phyloP scores from a whole-genome alignment of 2,797 vertebrate species.

The Sebastiscus tertius region DNA sequence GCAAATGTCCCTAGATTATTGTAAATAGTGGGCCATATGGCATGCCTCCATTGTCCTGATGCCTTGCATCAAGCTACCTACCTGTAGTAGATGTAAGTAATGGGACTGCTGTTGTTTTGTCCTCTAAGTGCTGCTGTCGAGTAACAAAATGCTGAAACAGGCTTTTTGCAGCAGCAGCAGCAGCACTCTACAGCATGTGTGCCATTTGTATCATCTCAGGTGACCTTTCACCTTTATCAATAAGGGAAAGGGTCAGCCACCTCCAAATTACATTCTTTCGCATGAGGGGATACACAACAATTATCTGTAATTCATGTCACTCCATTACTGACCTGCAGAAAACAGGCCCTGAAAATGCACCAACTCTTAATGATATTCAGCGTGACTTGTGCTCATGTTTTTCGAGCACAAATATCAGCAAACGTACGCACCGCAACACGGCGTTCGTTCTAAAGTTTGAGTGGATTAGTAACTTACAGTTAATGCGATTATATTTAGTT shows the following conservation, averaged over 20 bases:
- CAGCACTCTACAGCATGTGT: conserved; percentile 67
- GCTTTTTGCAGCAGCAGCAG: conserved; percentile 70
- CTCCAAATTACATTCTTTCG: conserved; percentile 84
- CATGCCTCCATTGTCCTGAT: conserved; percentile 78
- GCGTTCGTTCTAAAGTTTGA: conserved; percentile 59
- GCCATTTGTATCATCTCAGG: conserved; percentile 82
- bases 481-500: conserved; percentile 81
- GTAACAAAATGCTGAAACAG: conserved; percentile 79
- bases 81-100: conserved; percentile 75
- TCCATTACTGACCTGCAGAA: conserved; percentile 85
- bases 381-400: conserved; percentile 68
- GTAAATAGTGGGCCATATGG: conserved; percentile 84
- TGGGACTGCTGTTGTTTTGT: conserved; percentile 76
- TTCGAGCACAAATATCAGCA: conserved; percentile 69
- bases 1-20: conserved; percentile 82
- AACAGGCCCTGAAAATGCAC: conserved; percentile 70
- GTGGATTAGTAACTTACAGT: conserved; percentile 75
- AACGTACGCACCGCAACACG: conserved; percentile 35
- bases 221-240: conserved; percentile 84
- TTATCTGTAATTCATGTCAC: conserved; percentile 87
- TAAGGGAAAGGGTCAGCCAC: conserved; percentile 80
- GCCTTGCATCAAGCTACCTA: conserved; percentile 76
- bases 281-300: conserved; percentile 81
- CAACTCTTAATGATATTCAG: conserved; percentile 79
- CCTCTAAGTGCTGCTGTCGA: conserved; percentile 80